Evolutionary conservation across 1,140 invertebrate species (phyloP).

Genomic region (Cecropterus lyciades): DNA sequence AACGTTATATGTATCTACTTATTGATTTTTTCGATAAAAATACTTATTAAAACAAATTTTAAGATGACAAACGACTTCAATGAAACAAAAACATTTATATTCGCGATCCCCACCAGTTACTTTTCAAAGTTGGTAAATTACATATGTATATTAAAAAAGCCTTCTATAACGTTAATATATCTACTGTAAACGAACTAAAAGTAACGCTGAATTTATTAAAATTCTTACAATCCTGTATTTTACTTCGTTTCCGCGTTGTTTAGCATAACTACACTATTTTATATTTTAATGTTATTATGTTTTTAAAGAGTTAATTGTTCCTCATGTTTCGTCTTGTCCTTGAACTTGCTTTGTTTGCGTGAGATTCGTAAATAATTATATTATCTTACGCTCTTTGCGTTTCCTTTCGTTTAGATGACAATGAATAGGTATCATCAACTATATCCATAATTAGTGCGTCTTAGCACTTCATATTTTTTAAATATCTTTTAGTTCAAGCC

Average conservation of each 20-base stretch:
- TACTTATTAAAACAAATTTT: too few relatives aligned
- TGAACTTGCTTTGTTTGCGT: constrained; percentile 16
- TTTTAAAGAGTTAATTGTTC: constrained; percentile 7
- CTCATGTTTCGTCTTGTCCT: constrained; percentile 4
- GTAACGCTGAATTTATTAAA: neutral
- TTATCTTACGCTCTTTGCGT: neutral
- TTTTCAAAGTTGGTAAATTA: too few relatives aligned
- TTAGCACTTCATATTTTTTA: too few relatives aligned
- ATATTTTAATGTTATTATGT: constrained; percentile 7
- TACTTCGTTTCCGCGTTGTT: constrained; percentile 14
- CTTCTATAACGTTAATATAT: neutral
- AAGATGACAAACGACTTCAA: too few relatives aligned
- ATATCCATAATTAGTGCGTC: too few relatives aligned
- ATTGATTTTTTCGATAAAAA: too few relatives aligned
- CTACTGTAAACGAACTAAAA: neutral
- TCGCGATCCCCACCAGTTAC: too few relatives aligned
- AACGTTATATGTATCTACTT: too few relatives aligned
- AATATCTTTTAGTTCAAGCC: neutral
- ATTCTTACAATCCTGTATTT: neutral
- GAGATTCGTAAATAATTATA: constrained; percentile 7
- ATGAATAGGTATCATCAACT: neutral
- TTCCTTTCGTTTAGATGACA: neutral
- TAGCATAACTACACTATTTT: constrained; percentile 4
- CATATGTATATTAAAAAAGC: too few relatives aligned
- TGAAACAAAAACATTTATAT: too few relatives aligned